Evolutionary conservation across 2,888 invertebrate genomes (phyloP).

Genomic region (Sphaerophoria taeniata): DNA sequence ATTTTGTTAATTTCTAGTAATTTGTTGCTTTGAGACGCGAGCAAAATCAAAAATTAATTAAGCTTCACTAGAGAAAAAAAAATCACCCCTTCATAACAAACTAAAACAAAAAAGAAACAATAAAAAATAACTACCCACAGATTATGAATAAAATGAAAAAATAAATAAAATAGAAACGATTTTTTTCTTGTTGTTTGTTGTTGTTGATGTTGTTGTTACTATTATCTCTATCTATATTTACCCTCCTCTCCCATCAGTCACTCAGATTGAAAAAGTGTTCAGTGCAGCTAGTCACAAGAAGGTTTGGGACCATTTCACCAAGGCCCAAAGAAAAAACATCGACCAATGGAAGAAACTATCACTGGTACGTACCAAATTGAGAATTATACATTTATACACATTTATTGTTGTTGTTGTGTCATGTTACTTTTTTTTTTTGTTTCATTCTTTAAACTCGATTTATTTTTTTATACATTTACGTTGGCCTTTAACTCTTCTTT

Average conservation of each 20-base stretch:
- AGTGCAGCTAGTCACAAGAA: slow-evolving; percentile 97
- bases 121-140: slow-evolving; percentile 40
- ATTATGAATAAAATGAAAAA: slow-evolving; percentile 51
- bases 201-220: slow-evolving; percentile 81
- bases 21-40: slow-evolving; percentile 7
- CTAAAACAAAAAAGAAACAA: slow-evolving; percentile 16
- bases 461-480: slow-evolving; percentile 5
- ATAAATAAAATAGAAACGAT: slow-evolving; percentile 66
- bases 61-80: slow-evolving; percentile 35
- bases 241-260: slow-evolving; percentile 88
- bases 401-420: slow-evolving; percentile 51
- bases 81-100: slow-evolving; percentile 23
- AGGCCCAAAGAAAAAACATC: slow-evolving; percentile 99
- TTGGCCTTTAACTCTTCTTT: not conserved
- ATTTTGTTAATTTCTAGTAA: not conserved
- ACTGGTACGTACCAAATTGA: slow-evolving; percentile 88
- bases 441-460: slow-evolving; percentile 18
- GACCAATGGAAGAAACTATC: slow-evolving; percentile 99
- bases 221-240: slow-evolving; percentile 81
- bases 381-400: slow-evolving; percentile 47
- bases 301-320: slow-evolving; percentile 99
- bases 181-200: slow-evolving; percentile 72
- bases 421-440: slow-evolving; percentile 32
- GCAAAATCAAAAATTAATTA: not conserved
- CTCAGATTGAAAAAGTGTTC: slow-evolving; percentile 99